Percentiles rank a stretch among this genome's conserved stretches.
phyloP scores from a whole-genome alignment of 1,140 invertebrate species.

The Sminthurides bifidus region DNA sequence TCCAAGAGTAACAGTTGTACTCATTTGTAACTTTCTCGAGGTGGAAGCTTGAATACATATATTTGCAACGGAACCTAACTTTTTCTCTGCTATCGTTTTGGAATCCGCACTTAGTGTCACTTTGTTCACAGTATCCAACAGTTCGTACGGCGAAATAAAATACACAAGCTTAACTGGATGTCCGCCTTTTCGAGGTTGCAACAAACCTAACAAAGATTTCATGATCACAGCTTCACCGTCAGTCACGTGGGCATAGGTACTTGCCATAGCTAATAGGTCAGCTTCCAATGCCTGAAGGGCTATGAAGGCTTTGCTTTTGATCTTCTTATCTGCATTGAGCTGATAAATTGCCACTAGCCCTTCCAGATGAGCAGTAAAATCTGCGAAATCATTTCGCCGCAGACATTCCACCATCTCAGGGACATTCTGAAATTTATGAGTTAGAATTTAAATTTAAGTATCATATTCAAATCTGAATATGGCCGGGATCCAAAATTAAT shows the following conservation, averaged over 20 bases:
- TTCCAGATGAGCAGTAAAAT: slow-evolving; percentile 82
- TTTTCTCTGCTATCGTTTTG: slow-evolving; percentile 54
- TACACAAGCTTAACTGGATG: slow-evolving; percentile 89
- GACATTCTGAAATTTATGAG: slow-evolving; percentile 66
- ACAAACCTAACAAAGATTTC: slow-evolving; percentile 71
- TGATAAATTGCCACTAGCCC: slow-evolving; percentile 85
- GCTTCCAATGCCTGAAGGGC: slow-evolving; percentile 82
- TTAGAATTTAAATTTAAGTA: no score
- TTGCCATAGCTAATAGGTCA: slow-evolving; percentile 72
- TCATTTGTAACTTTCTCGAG: slow-evolving; percentile 70
- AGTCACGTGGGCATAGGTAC: slow-evolving; percentile 64
- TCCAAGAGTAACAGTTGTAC: slow-evolving; percentile 52
- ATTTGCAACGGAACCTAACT: slow-evolving; percentile 58
- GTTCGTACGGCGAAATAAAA: slow-evolving; percentile 87
- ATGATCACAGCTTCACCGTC: slow-evolving; percentile 77
- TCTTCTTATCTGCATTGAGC: slow-evolving; percentile 84
- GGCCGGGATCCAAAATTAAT: neutral
- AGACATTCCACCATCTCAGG: slow-evolving; percentile 71
- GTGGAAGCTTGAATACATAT: slow-evolving; percentile 80
- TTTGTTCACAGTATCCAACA: slow-evolving; percentile 62
- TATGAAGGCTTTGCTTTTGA: slow-evolving; percentile 84
- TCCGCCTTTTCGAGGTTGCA: slow-evolving; percentile 45
- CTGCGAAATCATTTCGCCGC: slow-evolving; percentile 71
- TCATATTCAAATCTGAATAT: no score
- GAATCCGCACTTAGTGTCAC: slow-evolving; percentile 59